Conservation (phyloP, 2,113 vertebrate genomes). For the Scatophagus argus region DNA sequence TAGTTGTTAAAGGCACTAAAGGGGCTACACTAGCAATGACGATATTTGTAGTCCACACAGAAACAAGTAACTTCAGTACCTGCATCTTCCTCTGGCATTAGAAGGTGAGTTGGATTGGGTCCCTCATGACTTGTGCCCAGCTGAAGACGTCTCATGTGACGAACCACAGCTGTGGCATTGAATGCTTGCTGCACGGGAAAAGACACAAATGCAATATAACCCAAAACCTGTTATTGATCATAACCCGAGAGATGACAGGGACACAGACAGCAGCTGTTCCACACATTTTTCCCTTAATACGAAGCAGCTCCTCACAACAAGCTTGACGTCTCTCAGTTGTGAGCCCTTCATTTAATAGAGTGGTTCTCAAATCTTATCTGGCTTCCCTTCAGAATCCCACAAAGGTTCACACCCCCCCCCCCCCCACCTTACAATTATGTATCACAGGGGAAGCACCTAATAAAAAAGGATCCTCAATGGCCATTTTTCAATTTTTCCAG, state of each 20-base stretch:
- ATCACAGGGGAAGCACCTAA: too few relatives aligned
- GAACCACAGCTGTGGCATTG: constrained; percentile 95
- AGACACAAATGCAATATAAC: not conserved
- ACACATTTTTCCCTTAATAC: not conserved
- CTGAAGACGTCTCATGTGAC: constrained; percentile 97
- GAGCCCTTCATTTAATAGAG: not conserved
- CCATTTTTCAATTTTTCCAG: too few relatives aligned
- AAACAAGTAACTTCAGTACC: constrained; percentile 43
- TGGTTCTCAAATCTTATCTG: too few relatives aligned
- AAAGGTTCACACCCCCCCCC: too few relatives aligned
- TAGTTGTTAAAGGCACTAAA: not conserved
- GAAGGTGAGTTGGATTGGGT: constrained; percentile 80
- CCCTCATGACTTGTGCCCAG: constrained; percentile 92
- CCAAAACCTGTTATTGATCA: not conserved
- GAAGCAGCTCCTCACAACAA: not conserved
- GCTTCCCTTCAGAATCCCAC: too few relatives aligned
- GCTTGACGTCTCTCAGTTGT: not conserved
- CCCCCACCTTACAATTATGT: too few relatives aligned
- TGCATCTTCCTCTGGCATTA: constrained; percentile 78
- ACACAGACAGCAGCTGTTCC: not conserved
- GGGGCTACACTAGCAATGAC: not conserved
- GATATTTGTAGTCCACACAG: not conserved
- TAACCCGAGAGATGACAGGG: not conserved
- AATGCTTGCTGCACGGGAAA: constrained; percentile 92
- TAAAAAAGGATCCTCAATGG: too few relatives aligned